These are phyloP conservation scores for Bombus affinis DNA, from an alignment of 1,140 invertebrate species.

Conservation along the genomic window DNA sequence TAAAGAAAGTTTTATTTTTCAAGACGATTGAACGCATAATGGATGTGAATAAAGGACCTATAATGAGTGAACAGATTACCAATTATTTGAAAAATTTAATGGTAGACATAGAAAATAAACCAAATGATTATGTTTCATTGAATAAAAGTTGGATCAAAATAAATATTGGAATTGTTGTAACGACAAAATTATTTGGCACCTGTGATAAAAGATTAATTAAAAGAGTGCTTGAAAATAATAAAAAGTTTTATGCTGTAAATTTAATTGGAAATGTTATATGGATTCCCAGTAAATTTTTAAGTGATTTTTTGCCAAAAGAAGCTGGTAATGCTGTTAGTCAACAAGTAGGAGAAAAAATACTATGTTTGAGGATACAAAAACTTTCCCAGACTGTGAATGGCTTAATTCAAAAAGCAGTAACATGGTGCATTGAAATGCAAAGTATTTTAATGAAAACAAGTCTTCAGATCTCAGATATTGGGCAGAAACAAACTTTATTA, in stretches of 20 bases:
- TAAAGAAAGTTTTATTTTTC: slow-evolving; percentile 77
- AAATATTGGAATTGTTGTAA: slow-evolving; percentile 88
- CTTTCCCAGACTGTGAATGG: slow-evolving; percentile 62
- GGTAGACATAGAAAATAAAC: slow-evolving; percentile 85
- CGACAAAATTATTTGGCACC: slow-evolving; percentile 89
- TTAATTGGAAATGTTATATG: slow-evolving; percentile 90
- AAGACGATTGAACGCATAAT: slow-evolving; percentile 86
- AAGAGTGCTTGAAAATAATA: slow-evolving; percentile 88
- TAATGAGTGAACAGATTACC: slow-evolving; percentile 88
- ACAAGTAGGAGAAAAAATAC: slow-evolving; percentile 76
- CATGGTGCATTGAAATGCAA: slow-evolving; percentile 76
- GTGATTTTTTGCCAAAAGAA: slow-evolving; percentile 73
- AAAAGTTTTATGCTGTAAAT: slow-evolving; percentile 90
- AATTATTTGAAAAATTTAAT: slow-evolving; percentile 88
- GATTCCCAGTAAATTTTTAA: slow-evolving; percentile 91
- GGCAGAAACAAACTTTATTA: slow-evolving; percentile 84
- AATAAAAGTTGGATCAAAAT: slow-evolving; percentile 88
- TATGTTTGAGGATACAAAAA: slow-evolving; percentile 69
- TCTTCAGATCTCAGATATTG: slow-evolving; percentile 86
- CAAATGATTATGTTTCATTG: slow-evolving; percentile 83
- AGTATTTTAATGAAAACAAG: slow-evolving; percentile 65
- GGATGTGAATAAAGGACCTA: slow-evolving; percentile 86
- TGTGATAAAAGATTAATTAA: slow-evolving; percentile 91
- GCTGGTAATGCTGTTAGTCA: slow-evolving; percentile 51
- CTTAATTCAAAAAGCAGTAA: slow-evolving; percentile 70